These are phyloP conservation scores for Elgaria multicarinata DNA, from an alignment of 2,113 vertebrate species.

Conservation along the genomic window DNA sequence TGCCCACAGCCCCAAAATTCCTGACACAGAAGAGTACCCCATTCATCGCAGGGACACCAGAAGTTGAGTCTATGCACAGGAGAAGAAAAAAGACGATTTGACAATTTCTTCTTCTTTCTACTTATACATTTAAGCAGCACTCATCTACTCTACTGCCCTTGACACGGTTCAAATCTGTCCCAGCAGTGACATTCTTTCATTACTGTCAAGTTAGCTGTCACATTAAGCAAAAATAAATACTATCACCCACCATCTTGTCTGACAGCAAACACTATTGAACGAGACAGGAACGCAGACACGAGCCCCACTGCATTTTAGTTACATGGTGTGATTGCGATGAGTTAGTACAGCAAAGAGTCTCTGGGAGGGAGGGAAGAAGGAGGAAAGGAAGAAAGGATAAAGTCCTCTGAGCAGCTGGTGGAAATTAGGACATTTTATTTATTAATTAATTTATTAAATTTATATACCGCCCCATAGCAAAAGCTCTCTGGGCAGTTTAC, in stretches of 20 bases:
- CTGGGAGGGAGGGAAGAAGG: neutral
- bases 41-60: neutral
- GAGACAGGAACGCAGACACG: neutral
- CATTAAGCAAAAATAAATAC: slow-evolving; percentile 19
- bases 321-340: slow-evolving; percentile 16
- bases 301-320: slow-evolving; percentile 23
- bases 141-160: neutral
- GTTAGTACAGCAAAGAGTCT: neutral
- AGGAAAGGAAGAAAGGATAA: neutral
- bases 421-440: neutral
- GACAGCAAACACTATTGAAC: neutral
- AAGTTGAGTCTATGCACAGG: neutral
- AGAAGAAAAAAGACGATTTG: neutral
- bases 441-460: too few relatives aligned
- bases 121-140: neutral
- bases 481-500: too few relatives aligned
- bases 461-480: too few relatives aligned
- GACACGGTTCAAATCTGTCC: neutral
- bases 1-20: neutral
- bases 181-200: neutral
- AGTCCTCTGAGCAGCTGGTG: neutral
- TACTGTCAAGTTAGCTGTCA: slow-evolving; percentile 9
- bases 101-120: neutral
- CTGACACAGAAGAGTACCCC: neutral
- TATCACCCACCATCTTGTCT: fast-evolving